These are phyloP conservation scores for Drosophila sechellia DNA, from an alignment of 1,140 invertebrate genomes.

Conservation along the genomic window DNA sequence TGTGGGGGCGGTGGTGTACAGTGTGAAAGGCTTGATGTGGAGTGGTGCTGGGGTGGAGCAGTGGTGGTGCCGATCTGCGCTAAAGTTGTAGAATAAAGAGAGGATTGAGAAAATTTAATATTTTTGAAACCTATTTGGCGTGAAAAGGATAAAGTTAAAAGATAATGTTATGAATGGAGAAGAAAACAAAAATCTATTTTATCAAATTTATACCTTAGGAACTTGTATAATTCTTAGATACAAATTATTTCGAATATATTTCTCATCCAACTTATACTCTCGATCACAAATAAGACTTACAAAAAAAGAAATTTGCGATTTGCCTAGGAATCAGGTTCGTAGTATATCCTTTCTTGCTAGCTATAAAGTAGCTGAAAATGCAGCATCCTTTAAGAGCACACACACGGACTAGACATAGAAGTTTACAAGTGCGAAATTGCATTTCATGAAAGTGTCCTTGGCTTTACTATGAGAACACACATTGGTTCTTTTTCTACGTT, in stretches of 20 bases:
- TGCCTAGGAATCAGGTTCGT: too few species aligned
- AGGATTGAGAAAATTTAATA: too few species aligned
- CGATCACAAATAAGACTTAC: too few species aligned
- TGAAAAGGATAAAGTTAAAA: too few species aligned
- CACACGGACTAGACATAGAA: constrained; percentile 70
- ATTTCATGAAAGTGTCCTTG: constrained; percentile 83
- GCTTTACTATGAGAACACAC: constrained; percentile 65
- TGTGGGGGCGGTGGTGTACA: constrained; percentile 13
- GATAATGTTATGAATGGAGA: too few species aligned
- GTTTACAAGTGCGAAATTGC: constrained; percentile 83
- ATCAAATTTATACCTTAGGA: too few species aligned
- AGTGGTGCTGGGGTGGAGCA: constrained; percentile 12
- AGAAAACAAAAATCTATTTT: too few species aligned
- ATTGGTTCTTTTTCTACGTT: constrained; percentile 9
- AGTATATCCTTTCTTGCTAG: background rate
- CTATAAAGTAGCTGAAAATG: constrained; percentile 29
- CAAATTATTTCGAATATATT: too few species aligned
- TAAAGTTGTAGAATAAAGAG: constrained; percentile 18
- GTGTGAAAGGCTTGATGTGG: constrained; percentile 29
- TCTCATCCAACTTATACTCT: too few species aligned
- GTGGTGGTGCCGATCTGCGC: background rate
- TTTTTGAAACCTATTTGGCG: too few species aligned
- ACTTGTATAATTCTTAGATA: too few species aligned
- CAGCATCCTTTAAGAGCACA: constrained; percentile 14
- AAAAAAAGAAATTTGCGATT: too few species aligned